Base-by-base conservation (phyloP, 2,888 invertebrate species). In the Blastobasis lacticolella region DNA sequence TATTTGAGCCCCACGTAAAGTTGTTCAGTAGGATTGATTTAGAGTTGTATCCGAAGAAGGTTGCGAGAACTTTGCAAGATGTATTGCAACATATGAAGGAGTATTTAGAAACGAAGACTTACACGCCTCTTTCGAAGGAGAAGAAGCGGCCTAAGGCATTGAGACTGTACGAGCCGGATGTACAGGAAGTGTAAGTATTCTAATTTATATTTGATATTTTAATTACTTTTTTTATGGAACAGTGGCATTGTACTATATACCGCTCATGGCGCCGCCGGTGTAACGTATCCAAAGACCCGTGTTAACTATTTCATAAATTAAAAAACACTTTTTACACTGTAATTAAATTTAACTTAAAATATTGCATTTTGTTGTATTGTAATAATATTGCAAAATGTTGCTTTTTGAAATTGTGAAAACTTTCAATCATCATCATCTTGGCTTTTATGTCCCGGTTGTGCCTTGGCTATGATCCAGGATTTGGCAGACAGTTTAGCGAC, bases 161-260 rank as follows among this genome's bases (percentile, higher is more conserved):
- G 59, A 92, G 94, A 64, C 75, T 96, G 49, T 94, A 95, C 67
- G 97, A 97, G 74, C 97, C 97, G 0, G 92, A 93, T 66, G 91
- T 97, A 57, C 94, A 95, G 63, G 92, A 92, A 76, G 92, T 96
- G 91, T 96, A 91, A 90, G 95, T 93, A 71, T 55, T 53, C 46
- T 47, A 46, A 23, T 50, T 0, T 46, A 50, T 41, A 49, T 38
- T 6, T 40, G 1, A 6, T 53, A 10, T 43, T 49, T 36, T 7
- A 37, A 23, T 40, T 46, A 46, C 4, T 46, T 6, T 5, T 5
- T n/a, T 1, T 38, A 36, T 37, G 7, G 75, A 77, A 50, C 69
- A 93, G 93, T 6, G 94, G 93, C 73, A 94, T 94, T 43, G 92
- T 23, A 3, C 2, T 23, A 23, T 23, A 3, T 23, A 3, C 23